Percentiles rank a stretch among this genome's conserved stretches.
Conservation (phyloP, 64 coral and sea anemone species). For the Stichodactyla helianthus region DNA sequence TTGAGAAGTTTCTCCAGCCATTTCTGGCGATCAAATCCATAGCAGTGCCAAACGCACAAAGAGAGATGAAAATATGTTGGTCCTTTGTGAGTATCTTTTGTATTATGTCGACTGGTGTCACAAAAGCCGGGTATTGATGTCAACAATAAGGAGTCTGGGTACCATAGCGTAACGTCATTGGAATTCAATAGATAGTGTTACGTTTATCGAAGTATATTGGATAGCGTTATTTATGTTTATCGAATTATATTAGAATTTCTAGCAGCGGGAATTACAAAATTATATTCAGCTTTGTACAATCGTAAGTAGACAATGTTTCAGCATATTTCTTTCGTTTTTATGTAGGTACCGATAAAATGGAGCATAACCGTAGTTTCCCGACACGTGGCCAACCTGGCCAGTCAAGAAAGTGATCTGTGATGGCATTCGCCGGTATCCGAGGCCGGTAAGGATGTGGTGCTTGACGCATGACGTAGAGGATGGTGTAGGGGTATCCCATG, state of each 20-base stretch:
- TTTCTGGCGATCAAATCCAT: constrained; percentile 20
- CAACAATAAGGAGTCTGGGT: constrained; percentile 11
- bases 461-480: background rate
- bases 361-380: background rate
- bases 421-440: background rate
- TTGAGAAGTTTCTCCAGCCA: background rate
- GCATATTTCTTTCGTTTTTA: background rate
- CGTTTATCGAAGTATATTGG: background rate
- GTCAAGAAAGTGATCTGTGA: background rate
- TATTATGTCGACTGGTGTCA: background rate
- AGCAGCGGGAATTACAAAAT: too few relatives aligned
- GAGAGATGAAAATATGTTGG: background rate
- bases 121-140: constrained; percentile 26
- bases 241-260: background rate
- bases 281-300: too few relatives aligned
- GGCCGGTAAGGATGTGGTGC: background rate
- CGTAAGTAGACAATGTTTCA: background rate
- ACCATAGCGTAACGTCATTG: background rate
- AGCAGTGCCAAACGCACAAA: background rate
- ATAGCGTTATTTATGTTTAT: background rate
- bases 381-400: background rate
- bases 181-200: background rate
- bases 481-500: background rate
- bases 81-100: constrained; percentile 6
- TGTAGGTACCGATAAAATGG: background rate